Percentiles rank a stretch among this genome's conserved stretches.
Conservation (phyloP, 2,888 invertebrate species). For the Calliopum simillimum region DNA sequence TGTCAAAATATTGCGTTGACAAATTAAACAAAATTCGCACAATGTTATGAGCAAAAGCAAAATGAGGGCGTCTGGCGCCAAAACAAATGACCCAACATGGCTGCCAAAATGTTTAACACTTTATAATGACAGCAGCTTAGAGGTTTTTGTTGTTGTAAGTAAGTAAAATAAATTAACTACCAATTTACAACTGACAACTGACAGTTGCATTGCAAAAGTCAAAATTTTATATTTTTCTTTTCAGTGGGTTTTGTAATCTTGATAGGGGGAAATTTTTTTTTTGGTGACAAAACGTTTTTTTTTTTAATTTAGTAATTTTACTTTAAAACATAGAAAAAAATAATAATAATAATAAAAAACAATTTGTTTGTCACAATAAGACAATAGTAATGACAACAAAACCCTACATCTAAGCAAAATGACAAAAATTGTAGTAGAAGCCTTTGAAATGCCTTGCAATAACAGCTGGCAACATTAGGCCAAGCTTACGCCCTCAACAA, state of each 20-base stretch:
- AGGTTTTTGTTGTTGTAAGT: too few relatives aligned
- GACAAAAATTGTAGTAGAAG: background rate
- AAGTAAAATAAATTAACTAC: too few relatives aligned
- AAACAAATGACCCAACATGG: too few relatives aligned
- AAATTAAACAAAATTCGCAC: conserved; percentile 11
- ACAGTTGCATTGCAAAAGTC: too few relatives aligned
- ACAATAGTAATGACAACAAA: background rate
- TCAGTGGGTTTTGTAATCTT: conserved; percentile 5
- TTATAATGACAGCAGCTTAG: too few relatives aligned
- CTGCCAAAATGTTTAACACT: too few relatives aligned
- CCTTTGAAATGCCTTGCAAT: background rate
- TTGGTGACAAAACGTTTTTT: conserved; percentile 18
- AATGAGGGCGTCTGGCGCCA: too few relatives aligned
- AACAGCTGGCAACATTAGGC: background rate
- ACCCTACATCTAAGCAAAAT: too few relatives aligned
- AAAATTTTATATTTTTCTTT: too few relatives aligned
- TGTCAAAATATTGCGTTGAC: conserved; percentile 31
- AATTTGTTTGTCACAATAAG: conserved; percentile 4
- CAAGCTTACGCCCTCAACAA: background rate
- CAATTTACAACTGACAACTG: too few relatives aligned
- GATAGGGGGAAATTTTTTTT: background rate
- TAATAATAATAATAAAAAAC: background rate
- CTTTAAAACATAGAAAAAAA: background rate
- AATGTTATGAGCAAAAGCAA: too few relatives aligned
- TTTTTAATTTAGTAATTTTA: background rate